phyloP scores from a whole-genome alignment of 2,888 invertebrate species.

The Frankliniella intonsa region DNA sequence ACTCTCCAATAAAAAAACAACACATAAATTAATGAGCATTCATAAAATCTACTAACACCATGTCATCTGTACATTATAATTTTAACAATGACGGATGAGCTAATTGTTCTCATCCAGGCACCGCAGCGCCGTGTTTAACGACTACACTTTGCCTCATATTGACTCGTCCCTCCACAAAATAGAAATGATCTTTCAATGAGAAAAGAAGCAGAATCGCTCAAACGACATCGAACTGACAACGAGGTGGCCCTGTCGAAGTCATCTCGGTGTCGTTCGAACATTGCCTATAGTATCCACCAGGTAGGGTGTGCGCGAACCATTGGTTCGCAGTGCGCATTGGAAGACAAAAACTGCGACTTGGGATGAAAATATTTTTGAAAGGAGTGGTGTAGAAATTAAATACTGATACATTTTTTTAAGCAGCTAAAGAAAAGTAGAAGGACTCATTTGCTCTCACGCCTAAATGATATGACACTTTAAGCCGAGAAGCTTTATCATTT shows the following conservation, averaged over 20 bases:
- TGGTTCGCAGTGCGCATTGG: slow-evolving; percentile 4
- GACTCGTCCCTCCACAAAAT: slow-evolving; percentile 21
- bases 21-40: slow-evolving; percentile 27
- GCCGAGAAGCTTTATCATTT: not conserved
- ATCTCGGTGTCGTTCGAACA: not conserved
- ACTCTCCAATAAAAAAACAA: slow-evolving; percentile 25
- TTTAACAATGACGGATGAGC: slow-evolving; percentile 16
- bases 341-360: slow-evolving; percentile 8
- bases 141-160: not conserved
- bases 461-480: too few species aligned
- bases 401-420: not conserved
- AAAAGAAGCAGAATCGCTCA: too few species aligned
- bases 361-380: not conserved
- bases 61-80: slow-evolving; percentile 25
- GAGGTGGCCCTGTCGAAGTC: not conserved
- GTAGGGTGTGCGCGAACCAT: not conserved
- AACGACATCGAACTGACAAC: not conserved
- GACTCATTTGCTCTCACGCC: not conserved
- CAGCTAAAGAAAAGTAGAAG: not conserved
- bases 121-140: not conserved
- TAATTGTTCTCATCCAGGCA: not conserved
- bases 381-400: not conserved
- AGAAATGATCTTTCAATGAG: not conserved
- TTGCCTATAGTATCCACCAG: not conserved
- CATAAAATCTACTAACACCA: slow-evolving; percentile 20